Conservation (phyloP, 2,888 invertebrate species). For the Trimorus sp. region DNA sequence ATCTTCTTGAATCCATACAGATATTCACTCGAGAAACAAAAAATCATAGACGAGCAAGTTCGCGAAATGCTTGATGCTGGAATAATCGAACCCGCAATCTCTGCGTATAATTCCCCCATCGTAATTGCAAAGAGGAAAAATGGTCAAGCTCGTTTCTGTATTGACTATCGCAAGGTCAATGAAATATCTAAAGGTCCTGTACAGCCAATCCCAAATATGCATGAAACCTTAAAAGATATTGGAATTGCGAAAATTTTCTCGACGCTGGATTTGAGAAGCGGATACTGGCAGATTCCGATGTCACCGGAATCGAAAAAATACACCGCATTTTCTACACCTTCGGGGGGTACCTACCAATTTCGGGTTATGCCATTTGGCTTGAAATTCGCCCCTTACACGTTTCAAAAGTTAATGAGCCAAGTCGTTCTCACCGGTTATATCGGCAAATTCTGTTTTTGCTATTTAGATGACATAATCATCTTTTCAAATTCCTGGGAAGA, state of each 20-base stretch:
- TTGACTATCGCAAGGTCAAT: too few species aligned
- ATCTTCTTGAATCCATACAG: constrained; percentile 4
- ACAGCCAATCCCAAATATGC: too few species aligned
- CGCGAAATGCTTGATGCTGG: constrained; percentile 61
- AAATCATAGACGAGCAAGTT: constrained; percentile 42
- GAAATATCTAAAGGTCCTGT: too few species aligned
- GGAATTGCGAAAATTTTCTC: constrained; percentile 66
- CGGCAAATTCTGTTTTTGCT: constrained; percentile 39
- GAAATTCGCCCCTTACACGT: constrained; percentile 69
- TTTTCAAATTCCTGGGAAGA: constrained; percentile 53
- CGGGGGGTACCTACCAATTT: constrained; percentile 66
- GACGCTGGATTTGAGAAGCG: constrained; percentile 64
- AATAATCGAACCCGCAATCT: constrained; percentile 47
- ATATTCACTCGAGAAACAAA: constrained; percentile 1
- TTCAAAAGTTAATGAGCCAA: constrained; percentile 68
- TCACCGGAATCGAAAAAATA: constrained; percentile 14
- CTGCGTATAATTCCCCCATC: constrained; percentile 11
- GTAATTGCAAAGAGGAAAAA: too few species aligned
- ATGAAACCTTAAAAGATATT: too few species aligned
- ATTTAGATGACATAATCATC: constrained; percentile 24
- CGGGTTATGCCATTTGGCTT: constrained; percentile 70
- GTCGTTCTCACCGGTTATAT: constrained; percentile 64
- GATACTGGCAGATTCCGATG: constrained; percentile 70
- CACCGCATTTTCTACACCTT: neutral
- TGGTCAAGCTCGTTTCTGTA: too few species aligned